Conservation (phyloP, 2,113 vertebrate genomes). For the Percopsis transmontana region DNA sequence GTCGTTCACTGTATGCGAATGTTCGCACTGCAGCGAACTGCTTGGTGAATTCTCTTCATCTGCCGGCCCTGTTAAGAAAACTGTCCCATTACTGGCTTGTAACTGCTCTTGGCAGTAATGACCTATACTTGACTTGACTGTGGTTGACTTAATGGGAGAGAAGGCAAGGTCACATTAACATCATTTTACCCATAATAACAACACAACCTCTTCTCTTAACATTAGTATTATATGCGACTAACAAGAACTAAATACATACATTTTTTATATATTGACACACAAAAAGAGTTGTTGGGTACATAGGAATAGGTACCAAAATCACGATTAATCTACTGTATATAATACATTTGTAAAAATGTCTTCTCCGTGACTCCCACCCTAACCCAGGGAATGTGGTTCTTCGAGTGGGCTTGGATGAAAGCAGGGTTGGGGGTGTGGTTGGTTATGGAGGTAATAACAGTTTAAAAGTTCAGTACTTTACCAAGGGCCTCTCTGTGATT, state of each 20-base stretch:
- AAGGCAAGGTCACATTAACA: neutral
- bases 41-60: neutral
- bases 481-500: slow-evolving; percentile 44
- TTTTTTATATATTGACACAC: neutral
- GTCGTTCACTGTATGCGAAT: neutral
- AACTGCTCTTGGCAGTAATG: neutral
- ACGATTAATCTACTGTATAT: too few relatives aligned
- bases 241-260: neutral
- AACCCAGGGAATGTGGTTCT: too few relatives aligned
- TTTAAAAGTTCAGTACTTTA: slow-evolving; percentile 26
- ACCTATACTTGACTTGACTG: neutral
- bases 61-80: neutral
- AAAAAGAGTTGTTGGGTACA: too few relatives aligned
- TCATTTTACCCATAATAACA: neutral
- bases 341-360: too few relatives aligned
- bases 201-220: neutral
- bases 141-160: neutral
- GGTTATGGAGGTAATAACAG: slow-evolving; percentile 61
- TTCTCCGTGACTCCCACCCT: too few relatives aligned
- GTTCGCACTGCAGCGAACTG: neutral
- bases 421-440: slow-evolving; percentile 46
- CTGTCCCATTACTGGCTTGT: neutral
- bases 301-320: too few relatives aligned
- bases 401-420: neutral
- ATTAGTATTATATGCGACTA: neutral